Evolutionary conservation across 2,113 vertebrate genomes (phyloP).

Genomic region (Gallinago jamesoni): DNA sequence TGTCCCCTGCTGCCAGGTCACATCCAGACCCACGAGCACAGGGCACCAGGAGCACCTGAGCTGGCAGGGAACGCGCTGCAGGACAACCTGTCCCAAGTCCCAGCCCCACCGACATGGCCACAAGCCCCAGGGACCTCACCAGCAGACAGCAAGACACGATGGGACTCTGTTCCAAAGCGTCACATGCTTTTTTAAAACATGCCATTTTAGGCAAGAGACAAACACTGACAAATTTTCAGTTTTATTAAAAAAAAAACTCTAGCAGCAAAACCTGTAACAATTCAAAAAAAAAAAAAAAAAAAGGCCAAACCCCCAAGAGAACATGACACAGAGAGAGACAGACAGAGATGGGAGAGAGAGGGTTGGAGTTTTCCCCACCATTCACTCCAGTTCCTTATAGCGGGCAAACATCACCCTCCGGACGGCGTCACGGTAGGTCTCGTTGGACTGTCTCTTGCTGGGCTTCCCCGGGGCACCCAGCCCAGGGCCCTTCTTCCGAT

Average conservation of each 20-base stretch:
- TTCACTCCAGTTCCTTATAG: constrained; percentile 94
- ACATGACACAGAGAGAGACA: constrained; percentile 57
- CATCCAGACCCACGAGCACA: neutral
- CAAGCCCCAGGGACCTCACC: neutral
- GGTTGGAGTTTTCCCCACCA: neutral
- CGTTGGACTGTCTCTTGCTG: constrained; percentile 78
- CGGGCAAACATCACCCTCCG: constrained; percentile 97
- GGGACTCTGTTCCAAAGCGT: neutral
- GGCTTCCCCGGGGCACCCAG: constrained; percentile 82
- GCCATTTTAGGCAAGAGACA: neutral
- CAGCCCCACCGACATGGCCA: neutral
- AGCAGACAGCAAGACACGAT: neutral
- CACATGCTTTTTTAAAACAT: neutral
- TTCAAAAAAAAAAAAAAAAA: neutral
- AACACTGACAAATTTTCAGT: constrained; percentile 56
- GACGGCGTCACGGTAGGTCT: constrained; percentile 91
- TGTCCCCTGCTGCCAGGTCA: neutral
- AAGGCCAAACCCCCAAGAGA: constrained; percentile 54
- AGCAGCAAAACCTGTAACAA: constrained; percentile 83
- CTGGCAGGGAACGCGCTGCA: neutral
- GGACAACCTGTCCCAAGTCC: neutral
- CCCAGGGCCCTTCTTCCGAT: constrained; percentile 82
- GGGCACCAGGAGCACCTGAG: neutral
- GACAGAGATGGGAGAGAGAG: neutral
- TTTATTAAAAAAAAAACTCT: constrained; percentile 78